A percentile compares a stretch with the other conserved stretches of the same genome.
These are phyloP conservation scores for Macrotrachela quadricornifera DNA, from an alignment of 1,140 invertebrate species.

Conservation along the genomic window DNA sequence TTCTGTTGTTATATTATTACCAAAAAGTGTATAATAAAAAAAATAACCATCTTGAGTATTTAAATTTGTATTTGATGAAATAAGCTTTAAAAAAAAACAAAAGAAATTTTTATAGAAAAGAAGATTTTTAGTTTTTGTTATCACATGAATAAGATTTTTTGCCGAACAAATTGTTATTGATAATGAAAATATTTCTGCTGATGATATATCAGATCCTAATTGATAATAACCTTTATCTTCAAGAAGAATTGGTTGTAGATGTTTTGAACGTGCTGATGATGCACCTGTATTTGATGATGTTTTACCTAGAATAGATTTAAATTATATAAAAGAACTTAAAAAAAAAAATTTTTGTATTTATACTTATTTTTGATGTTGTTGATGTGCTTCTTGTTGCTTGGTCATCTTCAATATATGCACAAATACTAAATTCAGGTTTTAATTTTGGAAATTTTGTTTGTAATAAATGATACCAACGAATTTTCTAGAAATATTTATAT, in stretches of 20 bases:
- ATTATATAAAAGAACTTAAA: too few relatives aligned
- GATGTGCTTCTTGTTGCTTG: not conserved
- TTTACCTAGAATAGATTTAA: too few relatives aligned
- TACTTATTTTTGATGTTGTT: too few relatives aligned
- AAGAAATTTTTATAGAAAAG: not conserved
- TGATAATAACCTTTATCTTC: conserved; percentile 28
- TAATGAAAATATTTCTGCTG: conserved; percentile 24
- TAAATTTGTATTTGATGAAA: not conserved
- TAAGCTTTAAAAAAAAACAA: too few relatives aligned
- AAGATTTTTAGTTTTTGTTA: not conserved
- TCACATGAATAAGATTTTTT: conserved; percentile 27
- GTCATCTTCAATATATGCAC: conserved; percentile 29
- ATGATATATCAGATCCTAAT: conserved; percentile 22
- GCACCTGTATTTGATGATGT: too few relatives aligned
- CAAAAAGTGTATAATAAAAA: conserved; percentile 32
- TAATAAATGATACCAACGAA: conserved; percentile 31
- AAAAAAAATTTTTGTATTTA: too few relatives aligned
- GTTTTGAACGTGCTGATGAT: not conserved
- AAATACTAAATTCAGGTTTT: conserved; percentile 29
- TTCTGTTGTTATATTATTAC: conserved; percentile 32
- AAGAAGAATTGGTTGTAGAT: conserved; percentile 24
- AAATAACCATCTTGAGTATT: conserved; percentile 18
- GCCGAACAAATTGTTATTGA: conserved; percentile 30
- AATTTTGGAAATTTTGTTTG: conserved; percentile 31
- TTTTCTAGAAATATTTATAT: conserved; percentile 13